Evolutionary conservation across 2,797 vertebrate species (phyloP), one percentile per base, ranked within the genome.

Genomic region (Cuniculus paca): DNA sequence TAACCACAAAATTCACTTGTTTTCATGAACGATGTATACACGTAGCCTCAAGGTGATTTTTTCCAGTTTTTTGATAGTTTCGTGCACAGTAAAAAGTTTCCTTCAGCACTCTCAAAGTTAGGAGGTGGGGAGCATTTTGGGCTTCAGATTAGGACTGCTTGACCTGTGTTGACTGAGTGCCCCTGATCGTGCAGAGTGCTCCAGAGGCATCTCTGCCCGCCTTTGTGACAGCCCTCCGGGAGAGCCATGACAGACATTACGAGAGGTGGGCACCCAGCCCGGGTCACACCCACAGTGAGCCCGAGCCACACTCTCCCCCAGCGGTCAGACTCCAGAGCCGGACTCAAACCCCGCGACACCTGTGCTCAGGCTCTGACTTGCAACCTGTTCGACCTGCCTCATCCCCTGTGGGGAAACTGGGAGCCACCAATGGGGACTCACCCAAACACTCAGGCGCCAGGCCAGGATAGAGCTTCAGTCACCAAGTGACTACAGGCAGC

Each of bases 281-380:
- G 20, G 24, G 82, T 61, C 61, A 61, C 17, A 9, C 8, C 16
- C 0, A 0, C 0, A 1, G 28, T 24, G 39, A 88, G 19, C 13
- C 2, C 2, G 65, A 50, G 42, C 54, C 68, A 2, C 0, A 3
- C n/a, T 58, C 17, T 14, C 36, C 61, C 48, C 52, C 58, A 11
- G 45, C 36, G 10, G 50, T 82, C 61, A 79, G 91, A 6, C 28
- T 56, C n/a, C 20, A 56, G 12, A 60, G 39, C 5, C 20, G 22
- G 48, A 24, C 52, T 65, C 58, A 52, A 56, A 9, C 24, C 13
- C 75, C 19, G 0, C 28, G 11, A 39, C n/a, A 0, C 10, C 2
- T 54, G 48, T 17, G 12, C 28, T 65, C 87, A 1, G 0, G 1
- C 16, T 36, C 50, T 10, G 3, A 92, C 36, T 68, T 52, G 68